Evolutionary conservation across 2,888 invertebrate genomes (phyloP).

Genomic region (Synanthedon vespiformis): DNA sequence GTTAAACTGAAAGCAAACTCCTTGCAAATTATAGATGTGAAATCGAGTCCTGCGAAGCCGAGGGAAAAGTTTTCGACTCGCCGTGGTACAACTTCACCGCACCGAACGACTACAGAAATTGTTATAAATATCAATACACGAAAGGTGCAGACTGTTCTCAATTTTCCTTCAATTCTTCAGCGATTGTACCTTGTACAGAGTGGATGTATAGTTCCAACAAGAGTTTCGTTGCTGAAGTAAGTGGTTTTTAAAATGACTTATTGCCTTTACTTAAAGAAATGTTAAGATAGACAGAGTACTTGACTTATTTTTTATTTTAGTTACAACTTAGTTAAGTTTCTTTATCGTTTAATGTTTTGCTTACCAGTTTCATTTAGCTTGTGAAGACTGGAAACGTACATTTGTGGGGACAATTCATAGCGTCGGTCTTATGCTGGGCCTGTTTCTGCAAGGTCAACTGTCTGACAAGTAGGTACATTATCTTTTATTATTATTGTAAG

Average conservation of each 20-base stretch:
- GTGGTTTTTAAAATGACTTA: not conserved
- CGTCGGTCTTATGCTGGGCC: conserved; percentile 65
- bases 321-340: not conserved
- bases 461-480: conserved; percentile 51
- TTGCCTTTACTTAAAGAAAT: too few relatives aligned
- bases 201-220: conserved; percentile 19
- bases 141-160: conserved; percentile 12
- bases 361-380: conserved; percentile 20
- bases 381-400: conserved; percentile 50
- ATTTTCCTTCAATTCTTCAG: conserved; percentile 11
- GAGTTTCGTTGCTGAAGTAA: conserved; percentile 22
- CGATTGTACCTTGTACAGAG: conserved; percentile 13
- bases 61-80: conserved; percentile 7
- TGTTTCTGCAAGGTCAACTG: conserved; percentile 64
- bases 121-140: conserved; percentile 13
- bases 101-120: conserved; percentile 13
- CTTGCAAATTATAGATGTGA: conserved; percentile 14
- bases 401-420: conserved; percentile 64
- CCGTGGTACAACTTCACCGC: conserved; percentile 17
- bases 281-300: not conserved
- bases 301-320: not conserved
- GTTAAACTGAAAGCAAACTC: not conserved
- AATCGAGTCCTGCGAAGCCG: conserved; percentile 16
- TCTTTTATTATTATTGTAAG: not conserved
- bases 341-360: not conserved